Base-by-base conservation (phyloP, 2,888 invertebrate genomes). In the Morpho achilles region DNA sequence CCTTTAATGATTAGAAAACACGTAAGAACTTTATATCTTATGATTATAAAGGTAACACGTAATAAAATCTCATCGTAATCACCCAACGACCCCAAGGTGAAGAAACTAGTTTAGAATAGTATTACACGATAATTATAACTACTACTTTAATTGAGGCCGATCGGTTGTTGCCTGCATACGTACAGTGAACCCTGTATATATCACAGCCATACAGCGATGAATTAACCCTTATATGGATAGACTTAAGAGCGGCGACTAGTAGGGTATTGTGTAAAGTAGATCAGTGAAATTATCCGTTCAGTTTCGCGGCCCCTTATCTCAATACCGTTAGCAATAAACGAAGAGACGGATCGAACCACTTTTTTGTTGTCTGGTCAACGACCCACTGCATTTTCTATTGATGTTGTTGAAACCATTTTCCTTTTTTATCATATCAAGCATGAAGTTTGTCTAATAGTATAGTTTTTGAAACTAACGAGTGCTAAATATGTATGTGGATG, bases 221-320 rank as follows among this genome's bases (percentile, higher is more conserved):
- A 44, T 42, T 51, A 40, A 45, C 22, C 56, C 51, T 49, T 62
- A 53, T 41, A 7, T 5, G 4, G 0, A 40, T 53, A 1, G 8
- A 7, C n/a, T 48, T 59, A 57, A 57, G 23, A 50, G 44, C 10
- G 9, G 8, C n/a, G n/a, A 8, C 43, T 39, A n/a, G 32, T n/a
- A n/a, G 16, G 50, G 22, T 22, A 62, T 53, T 62, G 59, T 59
- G 44, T 23, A 58, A 65, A 61, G 61, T 63, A 61, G 63, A 63
- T 65, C 65, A 61, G 61, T 65, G 59, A 65, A 63, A 65, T 58
- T 63, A 57, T 51, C 55, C 55, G 56, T 46, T 45, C 61, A 60
- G 63, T 61, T 61, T 61, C 63, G 65, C 63, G 65, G 64, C 59
- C 63, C 46, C 65, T 58, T 63, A 62, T 61, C 61, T 51, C 45